Conservation (phyloP, 2,888 invertebrate species). For the Catocala nupta region DNA sequence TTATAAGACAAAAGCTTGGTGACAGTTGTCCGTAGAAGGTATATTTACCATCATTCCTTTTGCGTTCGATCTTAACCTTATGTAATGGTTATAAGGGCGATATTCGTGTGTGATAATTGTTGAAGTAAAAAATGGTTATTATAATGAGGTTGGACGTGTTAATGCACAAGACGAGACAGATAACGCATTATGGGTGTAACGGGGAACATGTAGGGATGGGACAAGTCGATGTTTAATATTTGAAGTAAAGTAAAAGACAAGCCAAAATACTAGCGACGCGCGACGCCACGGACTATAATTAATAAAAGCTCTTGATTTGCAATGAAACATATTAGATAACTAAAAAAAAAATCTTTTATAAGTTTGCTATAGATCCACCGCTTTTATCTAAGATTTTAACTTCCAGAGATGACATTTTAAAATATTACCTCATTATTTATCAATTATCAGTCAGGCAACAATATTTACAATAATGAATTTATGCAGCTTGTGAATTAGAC, state of each 20-base stretch:
- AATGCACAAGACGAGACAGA: constrained; percentile 77
- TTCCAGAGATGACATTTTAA: too few relatives aligned
- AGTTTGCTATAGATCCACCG: too few relatives aligned
- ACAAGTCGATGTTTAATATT: constrained; percentile 22
- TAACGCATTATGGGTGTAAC: constrained; percentile 69
- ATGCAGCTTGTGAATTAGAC: too few relatives aligned
- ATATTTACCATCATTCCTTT: constrained; percentile 10
- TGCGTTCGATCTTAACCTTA: constrained; percentile 22
- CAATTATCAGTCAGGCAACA: too few relatives aligned
- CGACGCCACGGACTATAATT: too few relatives aligned
- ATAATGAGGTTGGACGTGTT: constrained; percentile 80
- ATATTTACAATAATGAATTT: too few relatives aligned
- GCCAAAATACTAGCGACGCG: too few relatives aligned
- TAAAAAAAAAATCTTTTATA: too few relatives aligned
- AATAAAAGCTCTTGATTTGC: too few relatives aligned
- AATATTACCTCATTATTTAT: too few relatives aligned
- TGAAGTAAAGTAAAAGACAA: neutral
- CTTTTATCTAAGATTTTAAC: too few relatives aligned
- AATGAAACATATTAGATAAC: too few relatives aligned
- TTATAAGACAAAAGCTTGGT: constrained; percentile 39
- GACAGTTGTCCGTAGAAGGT: constrained; percentile 41
- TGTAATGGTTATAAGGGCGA: neutral
- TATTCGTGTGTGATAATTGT: constrained; percentile 22
- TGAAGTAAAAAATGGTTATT: constrained; percentile 55
- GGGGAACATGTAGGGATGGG: constrained; percentile 58